phyloP scores from a whole-genome alignment of 2,888 invertebrate species.

The Acrobasis consociella region DNA sequence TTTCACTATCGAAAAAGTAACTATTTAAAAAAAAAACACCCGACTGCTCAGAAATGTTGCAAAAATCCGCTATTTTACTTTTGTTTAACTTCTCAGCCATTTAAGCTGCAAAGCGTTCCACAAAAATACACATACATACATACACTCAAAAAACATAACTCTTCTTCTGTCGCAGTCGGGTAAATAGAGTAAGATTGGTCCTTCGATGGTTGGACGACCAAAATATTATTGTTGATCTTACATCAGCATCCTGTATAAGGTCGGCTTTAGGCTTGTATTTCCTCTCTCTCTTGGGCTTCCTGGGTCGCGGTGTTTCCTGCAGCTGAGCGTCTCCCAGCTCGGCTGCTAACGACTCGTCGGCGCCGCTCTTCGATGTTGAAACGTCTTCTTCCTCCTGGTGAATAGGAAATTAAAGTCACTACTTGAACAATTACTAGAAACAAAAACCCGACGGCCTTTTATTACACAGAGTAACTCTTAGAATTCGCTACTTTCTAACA shows the following conservation, averaged over 20 bases:
- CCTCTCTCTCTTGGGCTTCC: slow-evolving; percentile 59
- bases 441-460: too few species aligned
- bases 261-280: slow-evolving; percentile 70
- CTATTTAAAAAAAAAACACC: too few species aligned
- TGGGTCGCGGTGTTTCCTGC: slow-evolving; percentile 36
- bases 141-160: neutral
- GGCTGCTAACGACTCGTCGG: slow-evolving; percentile 51
- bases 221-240: slow-evolving; percentile 42
- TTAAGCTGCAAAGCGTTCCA: too few species aligned
- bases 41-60: too few species aligned
- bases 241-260: slow-evolving; percentile 74
- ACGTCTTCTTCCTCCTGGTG: slow-evolving; percentile 68
- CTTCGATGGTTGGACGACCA: neutral
- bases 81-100: too few species aligned
- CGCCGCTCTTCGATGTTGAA: slow-evolving; percentile 60
- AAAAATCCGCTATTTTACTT: too few species aligned
- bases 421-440: neutral
- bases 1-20: too few species aligned
- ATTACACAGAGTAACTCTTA: too few species aligned
- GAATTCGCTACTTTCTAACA: too few species aligned
- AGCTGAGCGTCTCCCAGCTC: slow-evolving; percentile 16
- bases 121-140: too few species aligned
- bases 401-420: neutral
- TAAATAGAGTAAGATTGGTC: neutral
- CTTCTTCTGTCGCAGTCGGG: too few species aligned